Evolutionary conservation across 2,888 invertebrate genomes (phyloP).

Genomic region (Drosophila recens): DNA sequence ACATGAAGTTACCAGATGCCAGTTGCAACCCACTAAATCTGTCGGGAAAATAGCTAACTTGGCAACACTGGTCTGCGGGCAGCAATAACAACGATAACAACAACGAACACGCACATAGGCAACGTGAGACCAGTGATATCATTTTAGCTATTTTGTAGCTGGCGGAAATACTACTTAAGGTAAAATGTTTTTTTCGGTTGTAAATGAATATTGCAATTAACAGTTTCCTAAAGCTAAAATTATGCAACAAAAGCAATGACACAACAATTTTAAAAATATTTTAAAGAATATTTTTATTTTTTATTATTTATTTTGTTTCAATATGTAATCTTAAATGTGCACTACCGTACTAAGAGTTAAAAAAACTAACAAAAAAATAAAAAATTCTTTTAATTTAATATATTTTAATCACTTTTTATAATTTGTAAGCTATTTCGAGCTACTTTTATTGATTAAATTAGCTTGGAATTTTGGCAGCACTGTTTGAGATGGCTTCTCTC

Average conservation of each 20-base stretch:
- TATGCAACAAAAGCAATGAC: no score
- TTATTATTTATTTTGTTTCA: no score
- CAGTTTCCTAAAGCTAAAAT: background rate
- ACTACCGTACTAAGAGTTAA: no score
- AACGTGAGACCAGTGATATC: background rate
- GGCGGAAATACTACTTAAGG: background rate
- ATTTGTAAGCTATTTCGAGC: background rate
- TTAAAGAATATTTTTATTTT: no score
- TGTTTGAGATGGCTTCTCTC: slow-evolving; percentile 35
- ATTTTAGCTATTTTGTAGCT: background rate
- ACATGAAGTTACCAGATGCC: no score
- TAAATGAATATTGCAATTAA: background rate
- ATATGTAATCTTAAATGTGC: no score
- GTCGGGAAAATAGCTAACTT: no score
- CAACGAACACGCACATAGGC: background rate
- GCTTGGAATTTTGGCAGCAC: background rate
- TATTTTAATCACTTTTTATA: background rate
- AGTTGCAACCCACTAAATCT: no score
- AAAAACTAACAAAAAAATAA: no score
- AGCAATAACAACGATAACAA: slow-evolving; percentile 17
- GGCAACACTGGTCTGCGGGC: no score
- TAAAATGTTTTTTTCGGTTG: background rate
- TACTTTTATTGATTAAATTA: background rate
- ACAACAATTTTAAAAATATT: no score
- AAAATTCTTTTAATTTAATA: no score